A percentile compares a stretch with the other conserved stretches of the same genome.
phyloP scores from a whole-genome alignment of 2,113 vertebrate species.

The Callipepla californica region DNA sequence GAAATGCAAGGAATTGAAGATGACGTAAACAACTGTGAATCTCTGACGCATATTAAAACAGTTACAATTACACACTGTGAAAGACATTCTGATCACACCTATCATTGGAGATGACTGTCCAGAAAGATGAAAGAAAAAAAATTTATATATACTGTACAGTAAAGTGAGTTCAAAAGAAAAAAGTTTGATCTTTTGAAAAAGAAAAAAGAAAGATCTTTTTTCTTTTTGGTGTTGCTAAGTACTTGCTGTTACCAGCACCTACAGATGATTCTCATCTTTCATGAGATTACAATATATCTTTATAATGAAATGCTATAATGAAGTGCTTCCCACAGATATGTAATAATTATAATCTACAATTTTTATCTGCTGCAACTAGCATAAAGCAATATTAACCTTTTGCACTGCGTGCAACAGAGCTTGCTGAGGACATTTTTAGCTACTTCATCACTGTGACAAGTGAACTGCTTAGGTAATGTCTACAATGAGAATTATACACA shows the following conservation, averaged over 20 bases:
- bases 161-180: not conserved
- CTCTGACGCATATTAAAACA: not conserved
- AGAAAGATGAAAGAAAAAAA: not conserved
- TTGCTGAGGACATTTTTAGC: not conserved
- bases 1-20: constrained; percentile 40
- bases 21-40: constrained; percentile 7
- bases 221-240: constrained; percentile 18
- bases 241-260: not conserved
- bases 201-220: not conserved
- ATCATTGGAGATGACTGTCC: not conserved
- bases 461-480: not conserved
- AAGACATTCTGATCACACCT: not conserved
- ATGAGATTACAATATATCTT: not conserved
- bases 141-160: not conserved
- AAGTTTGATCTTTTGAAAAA: not conserved
- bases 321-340: not conserved
- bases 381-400: not conserved
- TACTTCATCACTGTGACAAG: not conserved
- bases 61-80: not conserved
- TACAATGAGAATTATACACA: not conserved
- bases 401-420: not conserved
- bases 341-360: not conserved
- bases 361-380: not conserved
- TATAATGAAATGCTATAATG: not conserved
- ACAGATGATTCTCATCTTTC: not conserved